A percentile compares a stretch with the other conserved stretches of the same genome.
phyloP scores from a whole-genome alignment of 92 coral and sea anemone genomes.

The Siderastrea radians region DNA sequence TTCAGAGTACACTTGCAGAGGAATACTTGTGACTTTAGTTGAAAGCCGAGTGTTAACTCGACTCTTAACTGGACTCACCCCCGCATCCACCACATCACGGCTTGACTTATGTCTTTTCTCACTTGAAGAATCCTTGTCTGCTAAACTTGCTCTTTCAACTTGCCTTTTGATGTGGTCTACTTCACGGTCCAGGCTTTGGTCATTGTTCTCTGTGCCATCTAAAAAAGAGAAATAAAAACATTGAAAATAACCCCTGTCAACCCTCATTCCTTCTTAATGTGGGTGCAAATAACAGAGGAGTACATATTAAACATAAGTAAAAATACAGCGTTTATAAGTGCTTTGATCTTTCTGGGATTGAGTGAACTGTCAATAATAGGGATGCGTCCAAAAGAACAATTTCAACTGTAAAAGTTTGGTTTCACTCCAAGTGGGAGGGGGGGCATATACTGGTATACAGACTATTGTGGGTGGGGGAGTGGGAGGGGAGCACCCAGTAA shows the following conservation, averaged over 20 bases:
- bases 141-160: neutral
- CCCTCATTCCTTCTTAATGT: neutral
- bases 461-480: too few species aligned
- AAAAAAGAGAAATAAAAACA: neutral
- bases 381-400: too few species aligned
- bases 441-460: too few species aligned
- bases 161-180: neutral
- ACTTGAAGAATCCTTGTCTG: neutral
- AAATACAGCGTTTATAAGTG: too few species aligned
- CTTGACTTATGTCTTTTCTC: neutral
- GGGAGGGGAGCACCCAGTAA: too few species aligned
- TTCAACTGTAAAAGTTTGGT: too few species aligned
- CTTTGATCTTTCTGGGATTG: too few species aligned
- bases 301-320: too few species aligned
- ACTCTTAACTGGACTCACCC: neutral
- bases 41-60: neutral
- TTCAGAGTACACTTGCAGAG: neutral
- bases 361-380: too few species aligned
- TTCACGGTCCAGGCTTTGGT: neutral
- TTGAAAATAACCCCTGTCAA: neutral
- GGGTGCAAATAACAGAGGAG: too few species aligned
- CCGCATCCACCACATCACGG: slow-evolving; percentile 4
- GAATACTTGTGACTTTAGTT: neutral
- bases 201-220: neutral
- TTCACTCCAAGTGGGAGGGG: too few species aligned